Evolutionary conservation across 2,797 vertebrate genomes (phyloP).

Genomic region (Cryptoprocta ferox): DNA sequence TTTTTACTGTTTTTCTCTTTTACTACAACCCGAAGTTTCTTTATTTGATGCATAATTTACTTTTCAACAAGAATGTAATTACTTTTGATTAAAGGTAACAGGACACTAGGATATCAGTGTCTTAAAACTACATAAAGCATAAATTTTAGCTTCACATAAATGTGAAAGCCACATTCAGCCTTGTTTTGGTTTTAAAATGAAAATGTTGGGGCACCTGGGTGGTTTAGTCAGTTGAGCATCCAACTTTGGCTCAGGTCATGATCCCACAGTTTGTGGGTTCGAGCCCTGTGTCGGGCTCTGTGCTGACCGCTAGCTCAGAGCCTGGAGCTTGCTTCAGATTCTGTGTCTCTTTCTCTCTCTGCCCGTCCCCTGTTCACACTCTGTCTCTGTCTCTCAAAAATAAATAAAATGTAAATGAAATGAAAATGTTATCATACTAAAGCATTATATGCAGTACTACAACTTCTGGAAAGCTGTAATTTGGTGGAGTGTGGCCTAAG

Average conservation of each 20-base stretch:
- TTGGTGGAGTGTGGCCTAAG: not conserved
- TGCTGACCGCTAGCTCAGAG: too few relatives aligned
- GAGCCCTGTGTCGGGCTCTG: too few relatives aligned
- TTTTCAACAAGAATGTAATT: slow-evolving; percentile 41
- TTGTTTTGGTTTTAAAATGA: slow-evolving; percentile 50
- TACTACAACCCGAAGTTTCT: slow-evolving; percentile 33
- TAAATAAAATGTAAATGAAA: not conserved
- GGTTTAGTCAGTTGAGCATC: too few relatives aligned
- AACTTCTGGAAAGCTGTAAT: slow-evolving; percentile 20
- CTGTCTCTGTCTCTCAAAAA: too few relatives aligned
- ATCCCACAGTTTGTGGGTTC: too few relatives aligned
- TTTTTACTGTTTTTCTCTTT: not conserved
- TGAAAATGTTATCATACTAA: not conserved
- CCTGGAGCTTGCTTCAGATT: too few relatives aligned
- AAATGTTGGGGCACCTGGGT: too few relatives aligned
- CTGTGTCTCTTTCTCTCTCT: too few relatives aligned
- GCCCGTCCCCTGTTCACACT: too few relatives aligned
- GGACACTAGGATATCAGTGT: not conserved
- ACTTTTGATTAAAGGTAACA: slow-evolving; percentile 29
- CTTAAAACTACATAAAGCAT: slow-evolving; percentile 9
- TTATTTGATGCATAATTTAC: slow-evolving; percentile 39
- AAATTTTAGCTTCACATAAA: slow-evolving; percentile 45
- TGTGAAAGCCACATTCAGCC: not conserved
- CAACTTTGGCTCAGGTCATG: too few relatives aligned
- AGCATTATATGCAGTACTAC: not conserved